Percentiles rank a stretch among this genome's conserved stretches.
Conservation (phyloP, 1,140 invertebrate genomes). For the Philopotamus ludificatus region DNA sequence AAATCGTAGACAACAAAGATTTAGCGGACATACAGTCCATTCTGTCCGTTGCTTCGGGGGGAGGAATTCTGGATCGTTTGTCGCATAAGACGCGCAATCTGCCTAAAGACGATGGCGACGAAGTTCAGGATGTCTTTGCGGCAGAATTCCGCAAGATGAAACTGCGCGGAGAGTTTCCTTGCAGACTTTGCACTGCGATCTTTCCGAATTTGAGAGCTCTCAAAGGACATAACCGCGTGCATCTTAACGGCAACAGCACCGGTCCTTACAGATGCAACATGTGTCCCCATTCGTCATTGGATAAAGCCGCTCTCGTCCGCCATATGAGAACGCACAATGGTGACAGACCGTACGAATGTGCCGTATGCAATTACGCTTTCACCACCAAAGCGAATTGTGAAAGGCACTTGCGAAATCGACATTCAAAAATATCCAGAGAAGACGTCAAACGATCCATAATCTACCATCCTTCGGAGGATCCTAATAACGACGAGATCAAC, state of each 20-base stretch:
- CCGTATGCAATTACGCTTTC: conserved; percentile 91
- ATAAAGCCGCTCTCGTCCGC: conserved; percentile 85
- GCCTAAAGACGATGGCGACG: conserved; percentile 61
- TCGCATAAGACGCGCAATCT: conserved; percentile 49
- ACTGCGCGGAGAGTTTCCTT: conserved; percentile 82
- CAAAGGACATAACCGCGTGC: conserved; percentile 84
- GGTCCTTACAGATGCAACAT: conserved; percentile 88
- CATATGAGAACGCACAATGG: conserved; percentile 94
- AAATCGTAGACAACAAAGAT: conserved; percentile 62
- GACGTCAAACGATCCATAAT: conserved; percentile 84
- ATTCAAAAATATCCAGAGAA: conserved; percentile 79
- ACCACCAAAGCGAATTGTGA: conserved; percentile 94
- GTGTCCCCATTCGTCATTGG: conserved; percentile 85
- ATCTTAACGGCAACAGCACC: conserved; percentile 66
- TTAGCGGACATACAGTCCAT: conserved; percentile 84
- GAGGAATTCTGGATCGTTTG: conserved; percentile 61
- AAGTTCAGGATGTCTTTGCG: conserved; percentile 76
- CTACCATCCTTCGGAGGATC: conserved; percentile 81
- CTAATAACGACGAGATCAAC: conserved; percentile 69
- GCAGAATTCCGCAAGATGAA: conserved; percentile 83
- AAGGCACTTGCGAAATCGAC: conserved; percentile 85
- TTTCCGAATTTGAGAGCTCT: conserved; percentile 87
- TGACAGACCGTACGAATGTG: conserved; percentile 91
- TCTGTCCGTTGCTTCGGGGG: conserved; percentile 69
- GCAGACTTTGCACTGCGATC: conserved; percentile 77